phyloP scores from a whole-genome alignment of 1,140 invertebrate genomes.

The Amyelois transitella region DNA sequence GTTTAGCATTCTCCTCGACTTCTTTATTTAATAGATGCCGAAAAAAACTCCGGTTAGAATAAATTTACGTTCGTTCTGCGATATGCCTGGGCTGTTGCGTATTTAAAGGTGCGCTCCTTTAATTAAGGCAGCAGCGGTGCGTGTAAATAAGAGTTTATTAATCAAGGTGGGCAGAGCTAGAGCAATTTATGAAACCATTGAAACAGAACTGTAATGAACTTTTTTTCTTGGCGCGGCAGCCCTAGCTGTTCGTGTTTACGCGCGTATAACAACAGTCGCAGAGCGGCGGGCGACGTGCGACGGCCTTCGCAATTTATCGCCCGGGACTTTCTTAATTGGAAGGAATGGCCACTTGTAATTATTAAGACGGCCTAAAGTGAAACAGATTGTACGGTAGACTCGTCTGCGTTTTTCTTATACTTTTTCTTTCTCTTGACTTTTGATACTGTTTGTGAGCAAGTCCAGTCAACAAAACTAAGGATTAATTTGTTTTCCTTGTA shows the following conservation, averaged over 20 bases:
- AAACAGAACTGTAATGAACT: slow-evolving; percentile 37
- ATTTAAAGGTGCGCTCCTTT: slow-evolving; percentile 49
- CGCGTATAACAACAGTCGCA: slow-evolving; percentile 33
- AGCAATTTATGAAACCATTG: slow-evolving; percentile 51
- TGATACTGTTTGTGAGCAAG: slow-evolving; percentile 5
- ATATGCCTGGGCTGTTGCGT: slow-evolving; percentile 48
- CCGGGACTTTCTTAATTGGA: slow-evolving; percentile 72
- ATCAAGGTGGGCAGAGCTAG: slow-evolving; percentile 28
- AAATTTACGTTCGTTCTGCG: slow-evolving; percentile 62
- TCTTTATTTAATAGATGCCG: slow-evolving; percentile 72
- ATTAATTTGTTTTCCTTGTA: background rate
- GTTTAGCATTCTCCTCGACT: slow-evolving; percentile 70
- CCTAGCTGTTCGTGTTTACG: slow-evolving; percentile 51
- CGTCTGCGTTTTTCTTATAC: slow-evolving; percentile 26
- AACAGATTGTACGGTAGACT: slow-evolving; percentile 65
- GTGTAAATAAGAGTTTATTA: slow-evolving; percentile 49
- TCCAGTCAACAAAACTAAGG: too few species aligned
- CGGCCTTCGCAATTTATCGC: slow-evolving; percentile 69
- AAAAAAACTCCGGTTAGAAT: slow-evolving; percentile 62
- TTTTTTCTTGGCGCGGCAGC: slow-evolving; percentile 27
- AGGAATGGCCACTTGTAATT: slow-evolving; percentile 74
- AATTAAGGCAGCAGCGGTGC: slow-evolving; percentile 51
- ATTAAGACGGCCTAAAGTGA: slow-evolving; percentile 72
- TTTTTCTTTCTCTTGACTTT: slow-evolving; percentile 29
- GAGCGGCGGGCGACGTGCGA: slow-evolving; percentile 28